Conservation (phyloP, 2,888 invertebrate genomes). For the Eugnorisma glareosa region DNA sequence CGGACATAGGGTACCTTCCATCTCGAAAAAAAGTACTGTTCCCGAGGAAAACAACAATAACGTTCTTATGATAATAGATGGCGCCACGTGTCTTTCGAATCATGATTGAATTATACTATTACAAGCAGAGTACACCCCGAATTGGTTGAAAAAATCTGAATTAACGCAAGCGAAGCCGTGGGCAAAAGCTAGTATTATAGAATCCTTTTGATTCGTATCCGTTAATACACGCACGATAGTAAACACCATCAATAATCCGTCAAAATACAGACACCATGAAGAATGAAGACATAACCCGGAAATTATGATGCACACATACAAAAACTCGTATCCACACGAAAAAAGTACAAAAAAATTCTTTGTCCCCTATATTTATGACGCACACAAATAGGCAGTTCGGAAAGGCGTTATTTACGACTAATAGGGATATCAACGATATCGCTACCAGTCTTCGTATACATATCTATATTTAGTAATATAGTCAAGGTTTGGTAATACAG, state of each 20-base stretch:
- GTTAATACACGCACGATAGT: neutral
- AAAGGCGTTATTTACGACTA: constrained; percentile 62
- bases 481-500: constrained; percentile 50
- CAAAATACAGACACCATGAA: constrained; percentile 17
- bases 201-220: neutral
- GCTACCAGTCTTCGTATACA: constrained; percentile 57
- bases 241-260: neutral
- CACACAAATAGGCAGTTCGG: constrained; percentile 38
- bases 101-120: too few species aligned
- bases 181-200: too few species aligned
- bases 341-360: constrained; percentile 21
- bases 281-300: constrained; percentile 33
- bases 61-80: too few species aligned
- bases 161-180: too few species aligned
- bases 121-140: too few species aligned
- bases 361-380: constrained; percentile 10
- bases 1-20: too few species aligned
- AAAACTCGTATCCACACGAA: neutral
- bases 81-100: too few species aligned
- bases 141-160: too few species aligned
- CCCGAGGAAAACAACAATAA: too few species aligned
- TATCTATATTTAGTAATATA: constrained; percentile 24
- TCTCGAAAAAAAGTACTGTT: too few species aligned
- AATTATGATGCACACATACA: constrained; percentile 26
- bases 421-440: constrained; percentile 66